Evolutionary conservation across 2,888 invertebrate species (phyloP), one percentile per base, ranked within the genome.

Genomic region (Patella pellucida): DNA sequence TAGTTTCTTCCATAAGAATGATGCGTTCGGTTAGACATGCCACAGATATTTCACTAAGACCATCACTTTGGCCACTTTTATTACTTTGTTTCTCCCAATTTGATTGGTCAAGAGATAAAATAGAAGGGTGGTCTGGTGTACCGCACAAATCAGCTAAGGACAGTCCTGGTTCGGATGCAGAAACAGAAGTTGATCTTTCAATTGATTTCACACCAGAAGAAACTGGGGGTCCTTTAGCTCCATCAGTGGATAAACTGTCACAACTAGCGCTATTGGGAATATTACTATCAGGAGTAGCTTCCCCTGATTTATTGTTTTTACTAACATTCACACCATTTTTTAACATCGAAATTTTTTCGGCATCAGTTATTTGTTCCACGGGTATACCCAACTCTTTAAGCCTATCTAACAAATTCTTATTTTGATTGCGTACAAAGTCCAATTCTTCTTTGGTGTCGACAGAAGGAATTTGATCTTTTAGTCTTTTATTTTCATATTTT

Each of bases 11-110:
- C 96, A 96, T 96, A 92, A 96, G 96, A 90, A 96, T 93, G 85
- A 97, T 97, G 88, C 96, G 94, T 90, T 97, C 97, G 92, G 97
- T 97, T 19, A 90, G 93, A 90, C 97, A 97, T 27, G 97, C 97
- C 80, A 97, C 96, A 4, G 92, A 92, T 76, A 97, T 94, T 92
- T 97, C 97, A 91, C 96, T 96, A 82, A 95, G 93, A 5, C 85
- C 89, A 79, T 90, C 89, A 69, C 89, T 89, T 76, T 82, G 79
- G 52, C 80, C 75, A 69, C 95, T 95, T 79, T 96, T 95, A 69
- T 95, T 95, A 76, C 96, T 96, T 91, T 96, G 95, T 90, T 96
- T 96, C 91, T 97, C 97, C 97, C 97, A 97, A 77, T 88, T 86
- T 27, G 81, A 79, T 7, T 83, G 82, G 71, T 88, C 87, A 54